Evolutionary conservation across 2,797 vertebrate species (phyloP).

Genomic region (Selene dorsalis): DNA sequence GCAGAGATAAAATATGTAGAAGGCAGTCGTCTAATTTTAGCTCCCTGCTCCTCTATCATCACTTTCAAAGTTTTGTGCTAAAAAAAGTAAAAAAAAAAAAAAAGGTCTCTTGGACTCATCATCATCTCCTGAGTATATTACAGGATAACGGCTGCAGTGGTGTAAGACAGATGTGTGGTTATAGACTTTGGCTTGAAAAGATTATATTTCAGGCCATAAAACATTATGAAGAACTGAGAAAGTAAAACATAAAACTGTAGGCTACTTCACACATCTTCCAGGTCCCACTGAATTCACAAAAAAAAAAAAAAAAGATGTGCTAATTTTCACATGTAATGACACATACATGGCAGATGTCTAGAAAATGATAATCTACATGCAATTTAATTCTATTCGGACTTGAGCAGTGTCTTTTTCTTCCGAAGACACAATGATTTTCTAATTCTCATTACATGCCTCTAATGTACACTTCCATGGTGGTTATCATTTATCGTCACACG

Average conservation of each 20-base stretch:
- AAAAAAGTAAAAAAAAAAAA: constrained; percentile 36
- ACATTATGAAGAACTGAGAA: background rate
- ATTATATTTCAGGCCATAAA: background rate
- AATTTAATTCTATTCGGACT: background rate
- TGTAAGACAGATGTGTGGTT: constrained; percentile 15
- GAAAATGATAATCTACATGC: background rate
- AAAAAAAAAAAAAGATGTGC: background rate
- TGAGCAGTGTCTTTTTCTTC: constrained; percentile 11
- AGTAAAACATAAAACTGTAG: background rate
- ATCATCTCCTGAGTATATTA: constrained; percentile 49
- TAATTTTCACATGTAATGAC: background rate
- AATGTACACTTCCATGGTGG: constrained; percentile 20
- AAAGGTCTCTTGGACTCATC: constrained; percentile 57
- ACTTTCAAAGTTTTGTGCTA: constrained; percentile 74
- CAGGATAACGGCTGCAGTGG: constrained; percentile 12
- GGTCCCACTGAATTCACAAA: background rate
- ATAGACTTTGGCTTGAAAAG: constrained; percentile 16
- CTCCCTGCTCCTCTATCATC: constrained; percentile 75
- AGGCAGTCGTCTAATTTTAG: constrained; percentile 79
- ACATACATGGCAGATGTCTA: background rate
- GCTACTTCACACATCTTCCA: background rate
- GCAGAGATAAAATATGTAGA: constrained; percentile 80
- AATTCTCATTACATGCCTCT: constrained; percentile 25
- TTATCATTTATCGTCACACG: constrained; percentile 48
- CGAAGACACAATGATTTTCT: constrained; percentile 15